Base-by-base conservation (phyloP, 2,888 invertebrate species). In the Agriopis aurantiaria region DNA sequence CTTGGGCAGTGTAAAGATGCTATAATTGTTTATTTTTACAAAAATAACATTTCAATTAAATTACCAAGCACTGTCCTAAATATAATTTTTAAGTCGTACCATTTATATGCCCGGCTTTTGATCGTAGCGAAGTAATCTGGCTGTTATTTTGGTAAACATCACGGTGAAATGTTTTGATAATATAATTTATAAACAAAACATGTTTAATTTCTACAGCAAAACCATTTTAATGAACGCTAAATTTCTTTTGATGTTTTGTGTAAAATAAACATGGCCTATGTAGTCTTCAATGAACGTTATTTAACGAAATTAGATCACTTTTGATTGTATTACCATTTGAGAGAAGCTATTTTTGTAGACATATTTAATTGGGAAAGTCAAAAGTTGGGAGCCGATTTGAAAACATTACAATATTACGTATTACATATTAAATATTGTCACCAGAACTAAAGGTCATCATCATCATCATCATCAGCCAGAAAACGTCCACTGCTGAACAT, bases 181-280 rank as follows among this genome's bases (percentile, higher is more conserved):
- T 60, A n/a, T 58, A 68, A 58, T 63, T 51, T 49, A 53, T 46
- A 57, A 58, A 68, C 49, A 65, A 71, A 72, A 66, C 64, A 63
- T 57, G 52, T 71, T 53, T 61, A 60, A 63, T 70, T 68, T 70
- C 66, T 65, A 67, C 49, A 68, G 56, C 66, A 23, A 58, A 59
- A 72, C 60, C 66, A 49, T 71, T 69, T 69, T 67, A 63, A 68
- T 58, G 58, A 68, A 69, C 68, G 56, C 45, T 65, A 65, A 46
- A 49, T 64, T 59, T 60, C 68, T 72, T 75, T 73, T 75, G 72
- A 74, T 74, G 68, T 72, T 61, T 63, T 68, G 41, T 57, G 17
- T 67, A 51, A 65, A 61, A 68, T 65, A 70, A 73, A 73, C 73
- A 72, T 66, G 69, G 69, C 61, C 66, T 69, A 58, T 68, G 63